Evolutionary conservation across 1,140 invertebrate genomes (phyloP).

Genomic region (Zophobas morio): DNA sequence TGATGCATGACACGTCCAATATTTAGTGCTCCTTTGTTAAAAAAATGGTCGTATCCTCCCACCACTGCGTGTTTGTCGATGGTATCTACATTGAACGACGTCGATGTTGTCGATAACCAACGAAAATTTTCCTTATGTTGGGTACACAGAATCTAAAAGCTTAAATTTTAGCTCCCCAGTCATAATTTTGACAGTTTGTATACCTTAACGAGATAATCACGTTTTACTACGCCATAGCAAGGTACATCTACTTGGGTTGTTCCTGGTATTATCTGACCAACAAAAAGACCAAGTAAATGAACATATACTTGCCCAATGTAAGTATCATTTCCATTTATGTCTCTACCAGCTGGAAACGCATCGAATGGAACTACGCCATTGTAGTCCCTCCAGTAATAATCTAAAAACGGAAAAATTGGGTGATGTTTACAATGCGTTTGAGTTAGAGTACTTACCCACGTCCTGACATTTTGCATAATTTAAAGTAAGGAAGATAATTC

Average conservation of each 20-base stretch:
- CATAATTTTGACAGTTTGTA: neutral
- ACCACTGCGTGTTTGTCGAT: neutral
- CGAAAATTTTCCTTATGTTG: neutral
- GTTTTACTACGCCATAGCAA: neutral
- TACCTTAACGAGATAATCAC: neutral
- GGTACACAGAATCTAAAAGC: neutral
- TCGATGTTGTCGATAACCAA: neutral
- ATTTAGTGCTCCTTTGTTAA: neutral
- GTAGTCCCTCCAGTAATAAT: constrained; percentile 34
- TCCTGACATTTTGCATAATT: no score
- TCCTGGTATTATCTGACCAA: constrained; percentile 18
- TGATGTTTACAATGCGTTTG: neutral
- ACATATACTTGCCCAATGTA: constrained; percentile 35
- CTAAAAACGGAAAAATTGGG: constrained; percentile 8
- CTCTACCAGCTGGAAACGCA: constrained; percentile 6
- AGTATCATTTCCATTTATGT: constrained; percentile 2
- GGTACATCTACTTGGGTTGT: neutral
- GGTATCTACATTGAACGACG: neutral
- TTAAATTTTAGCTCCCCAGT: neutral
- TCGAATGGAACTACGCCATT: constrained; percentile 5
- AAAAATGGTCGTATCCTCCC: neutral
- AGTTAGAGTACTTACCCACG: no score
- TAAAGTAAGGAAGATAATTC: no score
- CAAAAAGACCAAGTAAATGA: neutral
- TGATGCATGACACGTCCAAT: neutral